Evolutionary conservation across 2,113 vertebrate species (phyloP).

Genomic region (Leiothrix lutea): DNA sequence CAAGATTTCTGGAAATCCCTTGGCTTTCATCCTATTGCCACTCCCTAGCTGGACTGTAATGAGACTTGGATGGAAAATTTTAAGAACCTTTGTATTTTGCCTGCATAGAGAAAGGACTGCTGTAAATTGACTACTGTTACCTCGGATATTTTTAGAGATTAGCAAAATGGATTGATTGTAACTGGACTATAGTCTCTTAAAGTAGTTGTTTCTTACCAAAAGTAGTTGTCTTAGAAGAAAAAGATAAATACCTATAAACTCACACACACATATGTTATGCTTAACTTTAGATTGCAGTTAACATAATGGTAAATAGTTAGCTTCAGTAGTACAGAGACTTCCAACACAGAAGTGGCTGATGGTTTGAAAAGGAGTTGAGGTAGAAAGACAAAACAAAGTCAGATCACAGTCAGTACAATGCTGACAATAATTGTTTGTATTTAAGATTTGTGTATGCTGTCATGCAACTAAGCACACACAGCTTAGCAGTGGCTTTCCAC

Average conservation of each 20-base stretch:
- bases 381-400: neutral
- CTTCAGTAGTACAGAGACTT: neutral
- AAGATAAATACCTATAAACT: neutral
- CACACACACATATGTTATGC: neutral
- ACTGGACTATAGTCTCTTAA: neutral
- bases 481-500: neutral
- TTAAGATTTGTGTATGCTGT: neutral
- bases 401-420: neutral
- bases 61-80: slow-evolving; percentile 33
- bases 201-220: neutral
- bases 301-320: neutral
- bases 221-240: neutral
- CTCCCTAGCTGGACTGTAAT: slow-evolving; percentile 23
- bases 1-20: slow-evolving; percentile 51
- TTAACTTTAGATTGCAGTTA: neutral
- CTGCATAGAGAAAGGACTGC: neutral
- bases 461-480: neutral
- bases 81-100: slow-evolving; percentile 25
- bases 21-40: slow-evolving; percentile 44
- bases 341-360: neutral
- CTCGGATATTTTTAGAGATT: neutral
- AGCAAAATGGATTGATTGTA: neutral
- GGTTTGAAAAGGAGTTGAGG: neutral
- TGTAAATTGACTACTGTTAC: neutral
- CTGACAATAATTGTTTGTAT: neutral